Percentiles rank a stretch among this genome's conserved stretches.
Conservation (phyloP, 2,113 vertebrate genomes). For the Microtus richardsoni region DNA sequence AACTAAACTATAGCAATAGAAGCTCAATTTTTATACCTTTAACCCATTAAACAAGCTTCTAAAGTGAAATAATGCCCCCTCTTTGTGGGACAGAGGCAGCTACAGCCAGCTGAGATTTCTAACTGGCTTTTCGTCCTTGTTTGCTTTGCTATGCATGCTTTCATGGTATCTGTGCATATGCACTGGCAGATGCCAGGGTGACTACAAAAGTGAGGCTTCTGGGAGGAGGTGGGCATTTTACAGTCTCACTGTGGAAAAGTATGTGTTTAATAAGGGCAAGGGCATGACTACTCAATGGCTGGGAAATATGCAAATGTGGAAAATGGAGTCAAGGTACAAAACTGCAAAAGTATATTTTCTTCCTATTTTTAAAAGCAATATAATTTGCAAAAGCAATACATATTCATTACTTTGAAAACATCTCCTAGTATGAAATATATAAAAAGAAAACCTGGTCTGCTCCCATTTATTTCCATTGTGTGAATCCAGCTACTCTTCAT, state of each 20-base stretch:
- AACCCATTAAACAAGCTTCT: background rate
- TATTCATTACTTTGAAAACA: background rate
- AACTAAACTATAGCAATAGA: background rate
- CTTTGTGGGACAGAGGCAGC: background rate
- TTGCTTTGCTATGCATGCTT: background rate
- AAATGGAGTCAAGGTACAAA: background rate
- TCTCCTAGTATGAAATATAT: background rate
- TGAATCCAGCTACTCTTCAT: background rate
- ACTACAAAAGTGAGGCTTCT: constrained; percentile 41
- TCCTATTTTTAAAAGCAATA: constrained; percentile 14
- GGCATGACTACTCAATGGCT: background rate
- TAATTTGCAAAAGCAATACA: constrained; percentile 9
- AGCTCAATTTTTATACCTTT: background rate
- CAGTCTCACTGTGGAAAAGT: constrained; percentile 26
- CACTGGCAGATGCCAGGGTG: constrained; percentile 57
- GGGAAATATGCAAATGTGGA: background rate
- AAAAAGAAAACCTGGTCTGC: background rate
- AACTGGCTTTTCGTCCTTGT: constrained; percentile 8
- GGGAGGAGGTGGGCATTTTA: constrained; percentile 26
- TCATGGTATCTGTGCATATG: background rate
- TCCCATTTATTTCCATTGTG: background rate
- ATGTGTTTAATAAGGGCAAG: constrained; percentile 40
- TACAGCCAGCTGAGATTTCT: background rate
- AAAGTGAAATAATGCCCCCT: background rate
- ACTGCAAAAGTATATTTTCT: background rate